phyloP scores from a whole-genome alignment of 1,140 invertebrate genomes.

The Pogonognathellus flavescens region DNA sequence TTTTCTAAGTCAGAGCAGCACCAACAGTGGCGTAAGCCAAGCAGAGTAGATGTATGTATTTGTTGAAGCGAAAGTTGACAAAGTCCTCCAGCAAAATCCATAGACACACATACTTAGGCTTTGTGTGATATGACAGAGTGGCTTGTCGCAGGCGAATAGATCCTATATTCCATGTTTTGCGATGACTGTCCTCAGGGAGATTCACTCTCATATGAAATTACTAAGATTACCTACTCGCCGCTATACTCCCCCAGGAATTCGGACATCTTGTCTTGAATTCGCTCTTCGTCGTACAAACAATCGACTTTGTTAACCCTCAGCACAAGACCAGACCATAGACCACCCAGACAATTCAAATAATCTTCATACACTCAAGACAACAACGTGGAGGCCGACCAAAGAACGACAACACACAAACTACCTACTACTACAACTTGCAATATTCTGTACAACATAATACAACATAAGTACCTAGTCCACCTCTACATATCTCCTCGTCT shows the following conservation, averaged over 20 bases:
- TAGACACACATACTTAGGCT: constrained; percentile 25
- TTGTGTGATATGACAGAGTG: constrained; percentile 45
- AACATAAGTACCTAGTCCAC: constrained; percentile 13
- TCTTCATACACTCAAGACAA: background rate
- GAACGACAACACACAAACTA: background rate
- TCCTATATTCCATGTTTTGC: constrained; percentile 15
- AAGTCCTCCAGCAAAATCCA: constrained; percentile 43
- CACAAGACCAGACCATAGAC: background rate
- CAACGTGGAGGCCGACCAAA: background rate
- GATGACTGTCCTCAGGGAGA: constrained; percentile 32
- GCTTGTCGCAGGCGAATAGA: constrained; percentile 7
- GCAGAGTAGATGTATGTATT: background rate
- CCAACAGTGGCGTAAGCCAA: background rate
- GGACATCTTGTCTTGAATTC: constrained; percentile 45
- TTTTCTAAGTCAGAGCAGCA: constrained; percentile 10
- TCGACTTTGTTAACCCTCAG: constrained; percentile 34
- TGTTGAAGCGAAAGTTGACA: constrained; percentile 39
- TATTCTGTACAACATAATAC: background rate
- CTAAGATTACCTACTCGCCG: constrained; percentile 45
- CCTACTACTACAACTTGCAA: background rate
- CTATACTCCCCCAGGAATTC: constrained; percentile 37
- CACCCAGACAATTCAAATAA: background rate
- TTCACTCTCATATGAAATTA: constrained; percentile 39
- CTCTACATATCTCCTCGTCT: background rate
- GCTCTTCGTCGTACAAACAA: constrained; percentile 41